These are phyloP conservation scores for Mamestra brassicae DNA, from an alignment of 2,888 invertebrate species.

Conservation along the genomic window DNA sequence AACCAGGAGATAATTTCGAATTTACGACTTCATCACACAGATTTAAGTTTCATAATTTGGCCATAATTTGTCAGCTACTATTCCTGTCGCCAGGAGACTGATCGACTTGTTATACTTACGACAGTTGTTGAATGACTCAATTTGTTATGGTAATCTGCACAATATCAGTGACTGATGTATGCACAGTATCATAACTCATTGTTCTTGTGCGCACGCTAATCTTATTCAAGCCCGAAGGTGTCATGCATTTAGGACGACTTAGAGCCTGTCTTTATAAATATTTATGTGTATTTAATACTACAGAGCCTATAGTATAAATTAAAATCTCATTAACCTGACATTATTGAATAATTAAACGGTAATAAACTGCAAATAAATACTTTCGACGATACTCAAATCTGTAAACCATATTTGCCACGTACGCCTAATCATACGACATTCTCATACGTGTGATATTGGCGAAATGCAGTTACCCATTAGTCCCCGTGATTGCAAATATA, in stretches of 20 bases:
- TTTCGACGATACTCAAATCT: conserved; percentile 17
- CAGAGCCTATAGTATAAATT: conserved; percentile 68
- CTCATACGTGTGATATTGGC: conserved; percentile 46
- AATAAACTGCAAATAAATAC: conserved; percentile 33
- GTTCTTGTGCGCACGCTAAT: conserved; percentile 79
- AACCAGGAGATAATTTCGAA: conserved; percentile 21
- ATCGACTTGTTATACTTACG: conserved; percentile 70
- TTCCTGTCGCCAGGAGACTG: conserved; percentile 63
- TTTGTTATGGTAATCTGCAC: conserved; percentile 74
- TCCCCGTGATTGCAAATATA: conserved; percentile 53
- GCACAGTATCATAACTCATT: conserved; percentile 73
- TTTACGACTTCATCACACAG: conserved; percentile 25
- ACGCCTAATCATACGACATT: conserved; percentile 24
- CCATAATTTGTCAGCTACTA: conserved; percentile 62
- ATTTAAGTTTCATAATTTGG: conserved; percentile 58
- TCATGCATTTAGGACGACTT: conserved; percentile 80
- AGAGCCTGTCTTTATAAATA: conserved; percentile 82
- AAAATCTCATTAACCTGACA: conserved; percentile 71
- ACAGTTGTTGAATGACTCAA: conserved; percentile 74
- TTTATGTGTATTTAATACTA: conserved; percentile 70
- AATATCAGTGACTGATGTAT: conserved; percentile 74
- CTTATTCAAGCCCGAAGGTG: conserved; percentile 74
- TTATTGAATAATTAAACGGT: conserved; percentile 68
- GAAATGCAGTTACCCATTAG: conserved; percentile 47
- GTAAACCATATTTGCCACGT: conserved; percentile 7